Conservation (phyloP, 2,113 vertebrate genomes). For the Lanius collurio region DNA sequence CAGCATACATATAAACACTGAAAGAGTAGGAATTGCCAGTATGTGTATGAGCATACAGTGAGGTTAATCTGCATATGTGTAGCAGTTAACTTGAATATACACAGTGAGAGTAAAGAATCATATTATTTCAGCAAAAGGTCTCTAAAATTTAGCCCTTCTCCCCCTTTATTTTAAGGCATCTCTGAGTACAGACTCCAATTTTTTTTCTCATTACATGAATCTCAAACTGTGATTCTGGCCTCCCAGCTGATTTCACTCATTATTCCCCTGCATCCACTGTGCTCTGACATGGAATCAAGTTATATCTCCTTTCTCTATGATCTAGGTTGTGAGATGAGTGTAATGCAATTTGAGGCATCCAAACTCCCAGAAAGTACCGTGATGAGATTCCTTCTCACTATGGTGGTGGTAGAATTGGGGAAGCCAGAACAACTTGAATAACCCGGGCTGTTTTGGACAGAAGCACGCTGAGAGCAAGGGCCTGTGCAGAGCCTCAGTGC, state of each 20-base stretch:
- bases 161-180: not conserved
- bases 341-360: not conserved
- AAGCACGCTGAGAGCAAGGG: not conserved
- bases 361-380: rapidly evolving
- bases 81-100: not conserved
- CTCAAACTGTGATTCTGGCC: not conserved
- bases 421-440: not conserved
- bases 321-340: not conserved
- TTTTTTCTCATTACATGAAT: not conserved
- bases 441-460: rapidly evolving
- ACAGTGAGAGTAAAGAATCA: not conserved
- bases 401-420: not conserved
- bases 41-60: not conserved
- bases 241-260: not conserved
- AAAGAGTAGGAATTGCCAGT: not conserved
- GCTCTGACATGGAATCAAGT: not conserved
- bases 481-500: not conserved
- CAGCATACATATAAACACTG: not conserved
- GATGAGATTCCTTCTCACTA: not conserved
- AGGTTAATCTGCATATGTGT: not conserved
- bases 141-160: not conserved
- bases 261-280: not conserved
- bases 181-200: not conserved
- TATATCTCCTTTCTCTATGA: not conserved
- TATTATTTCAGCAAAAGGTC: not conserved